Percentiles rank a stretch among this genome's conserved stretches.
Evolutionary conservation across 1,140 invertebrate species (phyloP).

Genomic region (Ips nitidus): DNA sequence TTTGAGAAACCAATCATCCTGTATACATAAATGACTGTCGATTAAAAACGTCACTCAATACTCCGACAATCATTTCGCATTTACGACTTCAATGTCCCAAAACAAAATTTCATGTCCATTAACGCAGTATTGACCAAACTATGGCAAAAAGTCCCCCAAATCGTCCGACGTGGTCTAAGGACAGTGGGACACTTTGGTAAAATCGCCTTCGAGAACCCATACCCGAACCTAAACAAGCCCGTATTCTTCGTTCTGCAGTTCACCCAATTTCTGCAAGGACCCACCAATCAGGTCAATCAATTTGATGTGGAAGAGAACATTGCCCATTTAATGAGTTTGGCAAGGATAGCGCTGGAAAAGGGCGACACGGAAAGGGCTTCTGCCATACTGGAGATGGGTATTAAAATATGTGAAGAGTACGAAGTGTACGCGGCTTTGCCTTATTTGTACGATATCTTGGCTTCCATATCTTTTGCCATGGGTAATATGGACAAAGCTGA

Average conservation of each 20-base stretch:
- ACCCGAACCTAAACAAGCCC: slow-evolving; percentile 13
- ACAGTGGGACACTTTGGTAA: too few relatives aligned
- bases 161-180: not conserved
- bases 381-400: slow-evolving; percentile 48
- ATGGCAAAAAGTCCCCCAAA: slow-evolving; percentile 21
- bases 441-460: slow-evolving; percentile 49
- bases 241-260: slow-evolving; percentile 23
- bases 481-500: slow-evolving; percentile 48
- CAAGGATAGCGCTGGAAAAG: slow-evolving; percentile 46
- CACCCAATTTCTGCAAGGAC: not conserved
- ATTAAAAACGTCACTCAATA: too few relatives aligned
- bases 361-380: slow-evolving; percentile 48
- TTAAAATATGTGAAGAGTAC: slow-evolving; percentile 49
- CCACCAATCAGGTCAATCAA: slow-evolving; percentile 3
- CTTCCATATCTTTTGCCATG: slow-evolving; percentile 46
- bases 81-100: too few relatives aligned
- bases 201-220: not conserved
- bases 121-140: slow-evolving; percentile 20
- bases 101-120: slow-evolving; percentile 30
- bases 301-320: slow-evolving; percentile 50
- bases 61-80: too few relatives aligned
- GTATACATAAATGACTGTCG: too few relatives aligned
- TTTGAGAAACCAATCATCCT: too few relatives aligned
- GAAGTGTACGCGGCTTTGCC: slow-evolving; percentile 43
- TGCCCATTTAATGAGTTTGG: slow-evolving; percentile 46